Base-by-base conservation (phyloP, 2,797 vertebrate species). In the Dermochelys coriacea region DNA sequence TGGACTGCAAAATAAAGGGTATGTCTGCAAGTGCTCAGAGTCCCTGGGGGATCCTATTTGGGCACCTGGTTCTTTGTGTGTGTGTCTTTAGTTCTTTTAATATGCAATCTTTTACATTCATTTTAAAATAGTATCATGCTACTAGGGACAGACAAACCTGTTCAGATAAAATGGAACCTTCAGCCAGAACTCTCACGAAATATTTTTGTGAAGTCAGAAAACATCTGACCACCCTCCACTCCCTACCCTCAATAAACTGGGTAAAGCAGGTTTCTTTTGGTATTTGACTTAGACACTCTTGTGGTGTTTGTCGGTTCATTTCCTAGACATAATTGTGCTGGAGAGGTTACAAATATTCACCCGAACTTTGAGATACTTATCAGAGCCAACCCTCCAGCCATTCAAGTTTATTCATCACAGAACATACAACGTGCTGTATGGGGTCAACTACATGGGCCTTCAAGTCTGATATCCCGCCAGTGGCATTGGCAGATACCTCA, bases 41-140 rank as follows among this genome's bases (percentile, higher is more conserved):
- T 84, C 50, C 51, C 80, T 74, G 11, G 11, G 85, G 93, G 74
- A 47, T 50, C 0, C 0, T 61, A 64, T 29, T 57, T 9, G 64
- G 61, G 86, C 15, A 54, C 12, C 4, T 37, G n/a, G 77, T 41
- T 77, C 80, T 2, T 37, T 49, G 16, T 4, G 21, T 29, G 9
- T 50, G 83, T 8, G 27, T 12, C 9, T 27, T 31, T 14, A 86
- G 80, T 80, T 52, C 52, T 51, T 55, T 45, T 80, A 82, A 51
- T 75, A 10, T 57, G 77, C 90, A 75, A 27, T 54, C 31, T 0
- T 0, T 1, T 37, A 14, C 45, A n/a, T n/a, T 55, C 75, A 27
- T 86, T 95, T 94, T 14, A 49, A 93, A 52, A 86, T 23, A 19
- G 41, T 37, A 61, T 86, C 80, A 68, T 80, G 82, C 85, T 84